Percentiles rank a stretch among this genome's conserved stretches.
These are phyloP conservation scores for Lasiurus cinereus DNA, from an alignment of 2,113 vertebrate species.

Conservation along the genomic window DNA sequence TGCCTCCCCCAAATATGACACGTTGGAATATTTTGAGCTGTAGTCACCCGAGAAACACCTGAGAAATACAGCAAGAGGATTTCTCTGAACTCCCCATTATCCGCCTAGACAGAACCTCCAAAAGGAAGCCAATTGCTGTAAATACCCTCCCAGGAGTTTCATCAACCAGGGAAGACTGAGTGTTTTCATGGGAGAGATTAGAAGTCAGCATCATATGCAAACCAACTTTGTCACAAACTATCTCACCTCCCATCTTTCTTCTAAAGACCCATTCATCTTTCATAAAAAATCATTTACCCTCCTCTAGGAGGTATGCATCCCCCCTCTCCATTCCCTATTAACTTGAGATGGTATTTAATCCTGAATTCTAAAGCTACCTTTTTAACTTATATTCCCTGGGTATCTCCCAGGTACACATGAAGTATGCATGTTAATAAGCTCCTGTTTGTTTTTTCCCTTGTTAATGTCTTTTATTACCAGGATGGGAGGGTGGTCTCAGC, in stretches of 20 bases:
- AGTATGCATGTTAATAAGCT: not conserved
- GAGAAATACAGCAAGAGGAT: not conserved
- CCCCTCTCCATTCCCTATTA: not conserved
- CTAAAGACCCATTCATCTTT: not conserved
- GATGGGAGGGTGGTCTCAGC: not conserved
- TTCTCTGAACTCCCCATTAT: not conserved
- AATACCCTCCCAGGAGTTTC: not conserved
- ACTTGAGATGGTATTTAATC: not conserved
- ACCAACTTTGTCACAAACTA: not conserved
- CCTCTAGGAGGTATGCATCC: not conserved
- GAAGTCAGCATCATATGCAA: not conserved
- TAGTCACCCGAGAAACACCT: not conserved
- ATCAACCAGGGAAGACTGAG: not conserved
- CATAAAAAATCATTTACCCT: not conserved
- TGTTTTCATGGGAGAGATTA: not conserved
- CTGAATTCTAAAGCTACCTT: not conserved
- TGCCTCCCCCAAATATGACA: not conserved
- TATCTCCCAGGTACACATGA: not conserved
- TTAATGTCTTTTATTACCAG: not conserved
- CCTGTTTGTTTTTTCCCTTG: not conserved
- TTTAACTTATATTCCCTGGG: not conserved
- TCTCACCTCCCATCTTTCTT: not conserved
- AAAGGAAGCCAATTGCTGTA: not conserved
- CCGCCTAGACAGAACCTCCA: not conserved
- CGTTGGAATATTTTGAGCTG: not conserved